A percentile compares a stretch with the other conserved stretches of the same genome.
Conservation (phyloP, 2,113 vertebrate species). For the Xenopus laevis region DNA sequence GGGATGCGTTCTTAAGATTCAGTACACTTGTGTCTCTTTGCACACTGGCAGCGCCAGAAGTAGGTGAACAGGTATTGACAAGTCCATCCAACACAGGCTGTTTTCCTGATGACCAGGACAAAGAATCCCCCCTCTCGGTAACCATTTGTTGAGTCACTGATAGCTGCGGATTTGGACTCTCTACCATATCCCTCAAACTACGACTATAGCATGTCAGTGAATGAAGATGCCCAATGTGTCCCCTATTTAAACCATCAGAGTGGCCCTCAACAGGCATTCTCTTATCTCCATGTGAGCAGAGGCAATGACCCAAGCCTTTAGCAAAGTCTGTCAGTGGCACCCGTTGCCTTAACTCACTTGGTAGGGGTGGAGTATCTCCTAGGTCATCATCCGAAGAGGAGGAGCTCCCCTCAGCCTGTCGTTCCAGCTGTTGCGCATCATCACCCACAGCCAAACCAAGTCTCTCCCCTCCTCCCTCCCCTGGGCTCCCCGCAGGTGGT, state of each 20-base stretch:
- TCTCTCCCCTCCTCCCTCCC: conserved; percentile 38
- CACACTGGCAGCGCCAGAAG: conserved; percentile 16
- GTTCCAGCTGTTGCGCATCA: conserved; percentile 14
- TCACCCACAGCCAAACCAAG: conserved; percentile 30
- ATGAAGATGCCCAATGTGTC: conserved; percentile 34
- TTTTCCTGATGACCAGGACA: conserved; percentile 18
- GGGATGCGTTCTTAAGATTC: conserved; percentile 5
- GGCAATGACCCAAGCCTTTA: conserved; percentile 32
- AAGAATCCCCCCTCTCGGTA: conserved; percentile 16
- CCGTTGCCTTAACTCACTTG: conserved; percentile 32
- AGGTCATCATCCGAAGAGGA: conserved; percentile 46
- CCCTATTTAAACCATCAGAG: conserved; percentile 30
- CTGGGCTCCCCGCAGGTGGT: conserved; percentile 54
- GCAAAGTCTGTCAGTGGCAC: conserved; percentile 34
- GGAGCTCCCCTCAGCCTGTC: conserved; percentile 46
- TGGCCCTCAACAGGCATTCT: conserved; percentile 23
- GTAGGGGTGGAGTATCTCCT: conserved; percentile 26
- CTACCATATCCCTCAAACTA: conserved; percentile 31
- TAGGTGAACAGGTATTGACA: conserved; percentile 13
- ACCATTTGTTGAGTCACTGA: conserved; percentile 11
- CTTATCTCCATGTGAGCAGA: conserved; percentile 39
- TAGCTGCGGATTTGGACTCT: conserved; percentile 25
- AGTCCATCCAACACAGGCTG: conserved; percentile 1
- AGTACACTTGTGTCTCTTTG: conserved; percentile 24
- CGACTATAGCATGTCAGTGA: conserved; percentile 33